Conservation (phyloP, 2,113 vertebrate genomes). For the Brachypodius melanocephalos region DNA sequence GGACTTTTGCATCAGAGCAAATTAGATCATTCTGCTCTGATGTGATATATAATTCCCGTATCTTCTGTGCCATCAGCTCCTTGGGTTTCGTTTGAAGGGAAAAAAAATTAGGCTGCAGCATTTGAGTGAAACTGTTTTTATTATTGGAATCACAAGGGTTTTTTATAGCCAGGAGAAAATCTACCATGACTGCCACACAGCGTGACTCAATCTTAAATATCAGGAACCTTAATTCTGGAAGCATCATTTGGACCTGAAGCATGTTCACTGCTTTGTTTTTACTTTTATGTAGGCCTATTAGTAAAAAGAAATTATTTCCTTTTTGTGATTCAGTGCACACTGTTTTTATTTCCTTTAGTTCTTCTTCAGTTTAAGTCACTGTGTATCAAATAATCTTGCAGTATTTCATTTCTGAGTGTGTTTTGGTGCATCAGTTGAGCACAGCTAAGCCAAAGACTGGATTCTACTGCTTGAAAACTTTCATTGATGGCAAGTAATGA, state of each 20-base stretch:
- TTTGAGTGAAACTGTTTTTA: slow-evolving; percentile 57
- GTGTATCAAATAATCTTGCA: slow-evolving; percentile 55
- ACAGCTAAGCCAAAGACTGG: slow-evolving; percentile 1
- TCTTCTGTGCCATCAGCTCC: slow-evolving; percentile 61
- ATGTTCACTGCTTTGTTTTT: slow-evolving; percentile 22
- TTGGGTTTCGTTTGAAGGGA: slow-evolving; percentile 42
- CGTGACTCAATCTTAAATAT: slow-evolving; percentile 58
- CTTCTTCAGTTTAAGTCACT: slow-evolving; percentile 50
- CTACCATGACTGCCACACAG: slow-evolving; percentile 26
- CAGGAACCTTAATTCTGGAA: slow-evolving; percentile 58
- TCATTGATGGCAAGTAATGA: slow-evolving; percentile 33
- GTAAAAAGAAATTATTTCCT: slow-evolving; percentile 46
- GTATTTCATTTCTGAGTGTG: slow-evolving; percentile 38
- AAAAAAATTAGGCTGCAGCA: slow-evolving; percentile 65
- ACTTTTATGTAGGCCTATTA: slow-evolving; percentile 53
- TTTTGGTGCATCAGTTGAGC: slow-evolving; percentile 36
- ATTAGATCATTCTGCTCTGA: slow-evolving; percentile 64
- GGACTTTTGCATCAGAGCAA: slow-evolving; percentile 54
- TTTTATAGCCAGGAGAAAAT: slow-evolving; percentile 53
- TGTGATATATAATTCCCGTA: slow-evolving; percentile 49
- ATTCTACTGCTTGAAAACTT: slow-evolving; percentile 50
- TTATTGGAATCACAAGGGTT: slow-evolving; percentile 60
- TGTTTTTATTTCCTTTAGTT: slow-evolving; percentile 61
- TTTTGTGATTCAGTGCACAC: slow-evolving; percentile 23
- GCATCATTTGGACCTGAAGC: slow-evolving; percentile 54